These are phyloP conservation scores for Lynx canadensis DNA, from an alignment of 2,113 vertebrate genomes.

Conservation along the genomic window DNA sequence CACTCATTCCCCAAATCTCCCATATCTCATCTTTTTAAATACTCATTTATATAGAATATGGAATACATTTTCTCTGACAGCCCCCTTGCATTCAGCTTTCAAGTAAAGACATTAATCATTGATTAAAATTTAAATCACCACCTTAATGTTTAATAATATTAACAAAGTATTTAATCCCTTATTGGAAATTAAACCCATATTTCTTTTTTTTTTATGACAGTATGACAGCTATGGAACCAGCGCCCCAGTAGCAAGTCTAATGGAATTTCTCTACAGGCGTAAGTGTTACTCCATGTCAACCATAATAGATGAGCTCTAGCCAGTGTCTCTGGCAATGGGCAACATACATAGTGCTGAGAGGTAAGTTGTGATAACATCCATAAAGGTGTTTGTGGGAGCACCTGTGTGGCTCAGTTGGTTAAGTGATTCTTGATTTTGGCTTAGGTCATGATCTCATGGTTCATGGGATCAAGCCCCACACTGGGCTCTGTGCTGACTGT, in stretches of 20 bases:
- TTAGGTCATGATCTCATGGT: no score
- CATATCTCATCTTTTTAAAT: not conserved
- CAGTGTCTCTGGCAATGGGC: fast-evolving
- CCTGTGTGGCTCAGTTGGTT: no score
- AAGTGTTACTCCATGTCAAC: fast-evolving
- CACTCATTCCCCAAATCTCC: not conserved
- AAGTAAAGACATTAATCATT: not conserved
- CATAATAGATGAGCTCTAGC: fast-evolving
- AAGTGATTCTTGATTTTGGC: no score
- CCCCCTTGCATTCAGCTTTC: fast-evolving
- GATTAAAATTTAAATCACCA: not conserved
- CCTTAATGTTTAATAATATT: not conserved
- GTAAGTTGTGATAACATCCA: fast-evolving
- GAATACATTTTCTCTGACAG: not conserved
- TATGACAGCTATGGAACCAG: fast-evolving
- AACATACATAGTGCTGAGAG: not conserved
- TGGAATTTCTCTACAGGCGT: fast-evolving
- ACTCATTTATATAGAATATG: not conserved
- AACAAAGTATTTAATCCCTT: not conserved
- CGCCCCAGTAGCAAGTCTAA: not conserved
- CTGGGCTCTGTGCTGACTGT: no score
- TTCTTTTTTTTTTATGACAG: not conserved
- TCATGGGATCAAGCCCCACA: no score
- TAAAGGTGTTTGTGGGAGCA: not conserved
- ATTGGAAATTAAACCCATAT: not conserved